Evolutionary conservation across 1,140 invertebrate genomes (phyloP).

Genomic region (Macrocentrus cingulum): DNA sequence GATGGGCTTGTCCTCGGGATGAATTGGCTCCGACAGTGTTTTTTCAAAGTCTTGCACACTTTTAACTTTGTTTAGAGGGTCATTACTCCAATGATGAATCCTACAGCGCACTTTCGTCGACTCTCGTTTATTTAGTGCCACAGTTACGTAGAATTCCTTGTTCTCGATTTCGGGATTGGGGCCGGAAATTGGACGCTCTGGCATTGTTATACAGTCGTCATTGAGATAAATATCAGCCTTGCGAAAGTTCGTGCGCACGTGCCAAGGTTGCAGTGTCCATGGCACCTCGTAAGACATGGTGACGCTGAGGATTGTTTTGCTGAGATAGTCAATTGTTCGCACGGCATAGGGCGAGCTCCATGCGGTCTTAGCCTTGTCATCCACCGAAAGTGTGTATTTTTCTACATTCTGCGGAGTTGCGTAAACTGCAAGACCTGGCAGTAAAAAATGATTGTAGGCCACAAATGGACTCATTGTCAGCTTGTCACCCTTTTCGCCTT

Average conservation of each 20-base stretch:
- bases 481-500: slow-evolving; percentile 75
- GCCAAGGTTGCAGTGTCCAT: slow-evolving; percentile 83
- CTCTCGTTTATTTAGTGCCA: slow-evolving; percentile 78
- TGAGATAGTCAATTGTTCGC: slow-evolving; percentile 62
- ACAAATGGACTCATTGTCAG: slow-evolving; percentile 63
- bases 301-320: slow-evolving; percentile 62
- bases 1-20: slow-evolving; percentile 47
- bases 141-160: slow-evolving; percentile 78
- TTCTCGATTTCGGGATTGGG: slow-evolving; percentile 75
- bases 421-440: slow-evolving; percentile 81
- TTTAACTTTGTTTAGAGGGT: too few species aligned
- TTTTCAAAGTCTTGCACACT: slow-evolving; percentile 15
- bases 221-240: slow-evolving; percentile 68
- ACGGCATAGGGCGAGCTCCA: slow-evolving; percentile 67
- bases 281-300: slow-evolving; percentile 75
- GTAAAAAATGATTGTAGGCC: slow-evolving; percentile 72
- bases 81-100: slow-evolving; percentile 66
- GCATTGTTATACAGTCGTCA: slow-evolving; percentile 74
- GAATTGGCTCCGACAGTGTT: slow-evolving; percentile 37
- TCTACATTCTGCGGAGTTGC: slow-evolving; percentile 76
- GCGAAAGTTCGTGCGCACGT: slow-evolving; percentile 72
- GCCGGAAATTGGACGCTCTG: slow-evolving; percentile 71
- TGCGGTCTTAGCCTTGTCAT: slow-evolving; percentile 45
- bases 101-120: slow-evolving; percentile 69
- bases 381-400: slow-evolving; percentile 61